A percentile compares a stretch with the other conserved stretches of the same genome.
Conservation (phyloP, 2,797 vertebrate species). For the Bovichtus diacanthus region DNA sequence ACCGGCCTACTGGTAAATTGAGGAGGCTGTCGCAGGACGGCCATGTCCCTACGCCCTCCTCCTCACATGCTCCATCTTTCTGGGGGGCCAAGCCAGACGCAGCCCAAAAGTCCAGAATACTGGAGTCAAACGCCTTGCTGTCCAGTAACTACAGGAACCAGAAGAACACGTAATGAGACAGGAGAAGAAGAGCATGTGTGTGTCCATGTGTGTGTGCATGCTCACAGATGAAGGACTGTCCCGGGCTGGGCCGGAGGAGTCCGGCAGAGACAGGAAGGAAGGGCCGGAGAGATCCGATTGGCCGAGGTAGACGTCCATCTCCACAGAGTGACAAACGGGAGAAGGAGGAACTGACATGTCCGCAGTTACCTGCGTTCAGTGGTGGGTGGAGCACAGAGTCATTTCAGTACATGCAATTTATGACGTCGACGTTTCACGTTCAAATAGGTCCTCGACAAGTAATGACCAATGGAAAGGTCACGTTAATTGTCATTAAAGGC, state of each 20-base stretch:
- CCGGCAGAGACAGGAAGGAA: conserved; percentile 82
- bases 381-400: too few relatives aligned
- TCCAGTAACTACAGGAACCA: conserved; percentile 63
- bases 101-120: conserved; percentile 80
- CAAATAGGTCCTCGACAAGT: too few relatives aligned
- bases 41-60: conserved; percentile 55
- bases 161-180: background rate
- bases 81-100: conserved; percentile 67
- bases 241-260: conserved; percentile 66
- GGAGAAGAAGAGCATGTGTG: background rate
- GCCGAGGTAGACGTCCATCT: conserved; percentile 84
- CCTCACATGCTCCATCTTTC: conserved; percentile 31
- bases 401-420: too few relatives aligned
- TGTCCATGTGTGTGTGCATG: background rate
- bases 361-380: conserved; percentile 82
- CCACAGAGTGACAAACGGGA: conserved; percentile 79
- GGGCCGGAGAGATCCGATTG: conserved; percentile 70
- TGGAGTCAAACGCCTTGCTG: conserved; percentile 76
- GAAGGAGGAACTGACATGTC: conserved; percentile 78
- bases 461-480: too few relatives aligned
- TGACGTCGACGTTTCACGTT: too few relatives aligned
- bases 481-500: too few relatives aligned
- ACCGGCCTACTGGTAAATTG: conserved; percentile 56
- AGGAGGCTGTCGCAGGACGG: conserved; percentile 83
- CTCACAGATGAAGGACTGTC: conserved; percentile 84